Evolutionary conservation across 2,113 vertebrate genomes (phyloP), one percentile per base, ranked within the genome.

Genomic region (Oophaga pumilio): DNA sequence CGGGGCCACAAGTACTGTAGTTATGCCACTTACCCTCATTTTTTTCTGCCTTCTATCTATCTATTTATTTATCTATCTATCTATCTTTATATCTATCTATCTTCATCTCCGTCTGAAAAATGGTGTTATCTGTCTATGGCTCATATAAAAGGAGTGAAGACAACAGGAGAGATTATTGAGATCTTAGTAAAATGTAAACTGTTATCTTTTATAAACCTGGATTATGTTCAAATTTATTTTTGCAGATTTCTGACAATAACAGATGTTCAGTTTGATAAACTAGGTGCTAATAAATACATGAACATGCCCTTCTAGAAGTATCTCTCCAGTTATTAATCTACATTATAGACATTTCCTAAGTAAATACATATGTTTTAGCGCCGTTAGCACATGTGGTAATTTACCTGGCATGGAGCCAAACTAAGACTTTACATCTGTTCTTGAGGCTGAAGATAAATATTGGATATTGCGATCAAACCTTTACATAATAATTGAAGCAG

Each of bases 381-480:
- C 50, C 62, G 71, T 56, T 22, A 60, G 10, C 10, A 57, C 17
- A 74, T 84, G 68, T 59, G 83, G 26, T 15, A n/a, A 60, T 76
- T 43, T 76, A 17, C 43, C 28, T 85, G 84, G 84, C 84, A 62
- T 2, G 5, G 26, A n/a, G 62, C 26, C 69, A 76, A 56, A 22
- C 20, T 15, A 20, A 76, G 71, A 56, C 60, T 85, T 76, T 85
- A 43, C 71, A 85, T 85, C 84, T 85, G 69, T 85, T 76, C 71
- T 76, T 85, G 49, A 56, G 18, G 26, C 52, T 49, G 18, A 18
- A 24, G 28, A 84, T 76, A 85, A 85, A 85, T 62, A 85, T 85
- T 85, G 71, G 20, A 14, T 76, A 49, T 73, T 28, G 20, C n/a
- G 15, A 85, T 18, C 28, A 74, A 74, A 49, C 50, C 62, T 84